phyloP scores from a whole-genome alignment of 2,797 vertebrate genomes.

The Falco berigora region DNA sequence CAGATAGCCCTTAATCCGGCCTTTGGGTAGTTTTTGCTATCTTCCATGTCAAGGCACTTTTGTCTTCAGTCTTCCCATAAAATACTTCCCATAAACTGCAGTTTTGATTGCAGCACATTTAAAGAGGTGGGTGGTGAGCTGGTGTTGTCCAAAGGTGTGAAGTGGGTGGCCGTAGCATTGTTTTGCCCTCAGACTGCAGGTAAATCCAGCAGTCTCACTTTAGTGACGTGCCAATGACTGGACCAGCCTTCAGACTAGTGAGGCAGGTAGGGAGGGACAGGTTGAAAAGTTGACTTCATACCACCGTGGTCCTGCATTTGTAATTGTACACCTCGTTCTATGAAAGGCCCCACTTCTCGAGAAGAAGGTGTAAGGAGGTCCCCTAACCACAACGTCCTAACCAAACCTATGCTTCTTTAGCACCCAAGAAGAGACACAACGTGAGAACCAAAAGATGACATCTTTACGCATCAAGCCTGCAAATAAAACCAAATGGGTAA shows the following conservation, averaged over 20 bases:
- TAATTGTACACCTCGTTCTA: neutral
- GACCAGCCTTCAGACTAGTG: neutral
- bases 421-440: neutral
- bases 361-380: neutral
- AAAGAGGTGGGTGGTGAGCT: neutral
- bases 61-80: neutral
- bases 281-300: neutral
- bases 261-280: neutral
- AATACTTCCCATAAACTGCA: neutral
- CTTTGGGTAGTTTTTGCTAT: neutral
- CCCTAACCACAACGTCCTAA: neutral
- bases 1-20: neutral
- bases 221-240: neutral
- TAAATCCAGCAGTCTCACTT: neutral
- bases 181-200: neutral
- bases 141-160: neutral
- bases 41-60: neutral
- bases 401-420: neutral
- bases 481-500: neutral
- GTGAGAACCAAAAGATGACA: neutral
- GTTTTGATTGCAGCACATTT: neutral
- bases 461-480: neutral
- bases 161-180: neutral
- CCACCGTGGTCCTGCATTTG: neutral
- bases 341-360: neutral